phyloP scores from a whole-genome alignment of 2,113 vertebrate species.

The Arizona elegans region DNA sequence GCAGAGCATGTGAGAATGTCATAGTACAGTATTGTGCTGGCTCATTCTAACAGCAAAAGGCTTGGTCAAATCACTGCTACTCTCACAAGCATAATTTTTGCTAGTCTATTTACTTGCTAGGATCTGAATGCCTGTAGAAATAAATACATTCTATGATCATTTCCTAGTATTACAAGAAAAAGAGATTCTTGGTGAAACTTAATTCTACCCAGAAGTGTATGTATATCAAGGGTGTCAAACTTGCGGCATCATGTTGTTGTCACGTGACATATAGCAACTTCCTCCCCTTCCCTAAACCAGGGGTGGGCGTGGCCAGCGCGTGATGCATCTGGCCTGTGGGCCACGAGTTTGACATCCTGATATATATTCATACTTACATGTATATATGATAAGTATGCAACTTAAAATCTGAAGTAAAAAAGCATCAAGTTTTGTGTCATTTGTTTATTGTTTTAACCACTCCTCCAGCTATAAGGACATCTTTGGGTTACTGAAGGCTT shows the following conservation, averaged over 20 bases:
- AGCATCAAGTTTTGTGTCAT: not conserved
- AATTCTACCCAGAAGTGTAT: not conserved
- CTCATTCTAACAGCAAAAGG: not conserved
- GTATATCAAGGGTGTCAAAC: not conserved
- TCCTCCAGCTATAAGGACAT: not conserved
- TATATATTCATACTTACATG: not conserved
- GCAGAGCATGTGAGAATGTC: not conserved
- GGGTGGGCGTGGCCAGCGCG: too few relatives aligned
- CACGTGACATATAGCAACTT: too few relatives aligned
- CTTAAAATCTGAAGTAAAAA: not conserved
- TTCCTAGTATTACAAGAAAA: not conserved
- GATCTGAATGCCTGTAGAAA: not conserved
- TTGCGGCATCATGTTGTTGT: too few relatives aligned
- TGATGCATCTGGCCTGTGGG: too few relatives aligned
- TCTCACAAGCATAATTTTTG: not conserved
- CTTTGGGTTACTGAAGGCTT: not conserved
- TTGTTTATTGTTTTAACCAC: not conserved
- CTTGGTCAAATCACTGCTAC: not conserved
- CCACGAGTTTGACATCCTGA: too few relatives aligned
- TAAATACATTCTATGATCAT: not conserved
- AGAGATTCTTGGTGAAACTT: not conserved
- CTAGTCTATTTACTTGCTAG: not conserved
- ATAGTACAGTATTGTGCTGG: not conserved
- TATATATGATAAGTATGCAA: not conserved
- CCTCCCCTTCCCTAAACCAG: too few relatives aligned